Conservation (phyloP, 2,113 vertebrate species). For the Vulpes vulpes region DNA sequence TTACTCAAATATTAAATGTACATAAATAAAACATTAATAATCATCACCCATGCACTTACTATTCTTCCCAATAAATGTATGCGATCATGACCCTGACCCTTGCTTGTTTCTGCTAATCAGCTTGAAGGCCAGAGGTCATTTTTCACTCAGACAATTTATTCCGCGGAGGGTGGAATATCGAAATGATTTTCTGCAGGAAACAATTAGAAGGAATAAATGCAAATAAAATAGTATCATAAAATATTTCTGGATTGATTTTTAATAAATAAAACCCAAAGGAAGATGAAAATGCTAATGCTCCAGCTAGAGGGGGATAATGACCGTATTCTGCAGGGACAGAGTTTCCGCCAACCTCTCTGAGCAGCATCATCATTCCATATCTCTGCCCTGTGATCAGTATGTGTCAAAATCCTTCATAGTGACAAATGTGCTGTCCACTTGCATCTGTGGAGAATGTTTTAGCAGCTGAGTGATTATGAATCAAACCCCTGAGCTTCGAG, state of each 20-base stretch:
- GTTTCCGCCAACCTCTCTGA: conserved; percentile 89
- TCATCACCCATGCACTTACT: conserved; percentile 82
- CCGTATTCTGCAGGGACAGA: conserved; percentile 84
- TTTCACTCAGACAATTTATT: conserved; percentile 83
- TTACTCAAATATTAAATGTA: conserved; percentile 87
- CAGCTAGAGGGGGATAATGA: conserved; percentile 60
- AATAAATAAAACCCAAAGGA: conserved; percentile 80
- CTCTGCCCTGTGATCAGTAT: conserved; percentile 98
- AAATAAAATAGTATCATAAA: conserved; percentile 69
- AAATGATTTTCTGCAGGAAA: conserved; percentile 76
- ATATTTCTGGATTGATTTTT: conserved; percentile 83
- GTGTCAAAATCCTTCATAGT: conserved; percentile 99
- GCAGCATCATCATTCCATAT: conserved; percentile 97
- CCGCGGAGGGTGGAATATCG: conserved; percentile 56
- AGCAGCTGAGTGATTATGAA: conserved; percentile 99
- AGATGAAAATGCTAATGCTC: conserved; percentile 87
- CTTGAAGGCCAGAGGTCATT: conserved; percentile 85
- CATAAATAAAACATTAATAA: conserved; percentile 88
- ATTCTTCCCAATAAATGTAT: conserved; percentile 84
- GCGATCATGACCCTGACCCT: conserved; percentile 90
- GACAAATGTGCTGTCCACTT: conserved; percentile 99
- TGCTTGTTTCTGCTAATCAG: conserved; percentile 92
- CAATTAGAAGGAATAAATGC: conserved; percentile 86
- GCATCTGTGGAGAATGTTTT: conserved; percentile 99
- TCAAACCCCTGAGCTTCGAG: conserved; percentile 94